Percentiles rank a stretch among this genome's conserved stretches.
phyloP scores from a whole-genome alignment of 2,888 invertebrate species.

The Imbricaverruca yamaguchii region DNA sequence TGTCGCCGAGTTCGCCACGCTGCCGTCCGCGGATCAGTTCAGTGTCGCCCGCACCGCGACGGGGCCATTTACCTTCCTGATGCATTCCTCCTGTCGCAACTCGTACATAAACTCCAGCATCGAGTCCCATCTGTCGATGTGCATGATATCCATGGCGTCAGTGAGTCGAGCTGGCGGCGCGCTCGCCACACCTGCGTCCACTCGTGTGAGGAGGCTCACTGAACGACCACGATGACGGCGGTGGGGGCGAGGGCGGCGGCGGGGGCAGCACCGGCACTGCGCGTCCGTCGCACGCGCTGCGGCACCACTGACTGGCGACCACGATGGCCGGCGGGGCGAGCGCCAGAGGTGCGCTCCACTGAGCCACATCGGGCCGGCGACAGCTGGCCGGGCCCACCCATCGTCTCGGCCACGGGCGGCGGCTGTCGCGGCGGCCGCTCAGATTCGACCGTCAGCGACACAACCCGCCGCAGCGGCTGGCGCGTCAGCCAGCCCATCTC shows the following conservation, averaged over 20 bases:
- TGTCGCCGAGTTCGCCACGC: no score
- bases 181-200: neutral
- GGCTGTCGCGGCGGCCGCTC: neutral
- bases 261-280: neutral
- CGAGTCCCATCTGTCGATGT: slow-evolving; percentile 33
- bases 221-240: neutral
- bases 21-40: no score
- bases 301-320: neutral
- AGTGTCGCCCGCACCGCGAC: no score
- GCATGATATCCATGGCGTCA: slow-evolving; percentile 32
- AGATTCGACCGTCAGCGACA: no score
- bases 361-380: neutral
- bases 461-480: no score
- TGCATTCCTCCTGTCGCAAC: slow-evolving; percentile 31
- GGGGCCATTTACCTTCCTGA: slow-evolving; percentile 28
- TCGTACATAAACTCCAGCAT: slow-evolving; percentile 32
- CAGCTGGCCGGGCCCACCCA: neutral
- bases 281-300: slow-evolving; percentile 1
- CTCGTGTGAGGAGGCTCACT: no score
- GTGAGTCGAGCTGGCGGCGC: neutral
- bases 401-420: neutral
- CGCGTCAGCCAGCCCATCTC: no score
- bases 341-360: slow-evolving; percentile 8
- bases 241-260: neutral
- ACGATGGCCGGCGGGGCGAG: neutral